Conservation (phyloP, 2,113 vertebrate species). For the Raphicerus campestris region DNA sequence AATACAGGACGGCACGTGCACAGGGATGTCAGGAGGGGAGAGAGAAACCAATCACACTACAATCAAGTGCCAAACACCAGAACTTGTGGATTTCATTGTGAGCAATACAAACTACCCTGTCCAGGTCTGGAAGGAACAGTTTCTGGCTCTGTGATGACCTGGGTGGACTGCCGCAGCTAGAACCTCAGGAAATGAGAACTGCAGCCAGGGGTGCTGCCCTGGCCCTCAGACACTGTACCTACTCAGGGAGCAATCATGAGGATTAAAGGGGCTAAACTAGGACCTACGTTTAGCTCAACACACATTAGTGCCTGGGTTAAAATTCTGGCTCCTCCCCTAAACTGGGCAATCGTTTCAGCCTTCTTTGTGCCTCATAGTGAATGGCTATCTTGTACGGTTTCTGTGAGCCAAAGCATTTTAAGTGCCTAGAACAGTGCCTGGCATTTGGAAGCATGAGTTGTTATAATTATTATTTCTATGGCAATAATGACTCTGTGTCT, state of each 20-base stretch:
- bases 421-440: background rate
- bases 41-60: accelerated
- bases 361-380: background rate
- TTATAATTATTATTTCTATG: background rate
- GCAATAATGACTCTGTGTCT: background rate
- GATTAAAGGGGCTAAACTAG: background rate
- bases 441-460: background rate
- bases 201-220: background rate
- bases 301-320: background rate
- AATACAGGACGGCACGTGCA: background rate
- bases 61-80: background rate
- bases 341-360: background rate
- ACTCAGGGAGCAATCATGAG: background rate
- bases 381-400: background rate
- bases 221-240: background rate
- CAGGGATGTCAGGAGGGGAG: background rate
- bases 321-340: background rate
- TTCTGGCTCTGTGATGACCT: background rate
- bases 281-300: background rate
- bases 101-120: background rate
- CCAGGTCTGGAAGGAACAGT: background rate
- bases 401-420: background rate
- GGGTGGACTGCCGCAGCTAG: background rate
- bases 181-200: background rate
- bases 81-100: background rate